Evolutionary conservation across 2,888 invertebrate genomes (phyloP), one percentile per base, ranked within the genome.

Genomic region (Acanthococcus lagerstroemiae): DNA sequence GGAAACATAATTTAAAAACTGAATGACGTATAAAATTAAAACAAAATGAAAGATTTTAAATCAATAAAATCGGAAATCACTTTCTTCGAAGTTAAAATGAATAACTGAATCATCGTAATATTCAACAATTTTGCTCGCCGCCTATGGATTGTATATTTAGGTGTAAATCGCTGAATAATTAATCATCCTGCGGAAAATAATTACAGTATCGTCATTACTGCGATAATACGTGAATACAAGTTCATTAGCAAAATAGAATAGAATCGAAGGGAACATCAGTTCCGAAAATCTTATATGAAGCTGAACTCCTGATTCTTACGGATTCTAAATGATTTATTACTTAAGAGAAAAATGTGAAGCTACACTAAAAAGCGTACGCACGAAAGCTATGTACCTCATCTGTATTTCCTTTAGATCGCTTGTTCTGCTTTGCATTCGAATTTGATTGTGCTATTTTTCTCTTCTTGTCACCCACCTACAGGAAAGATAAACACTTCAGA

Each of bases 381-480:
- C 15, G 12, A 19, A 12, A 69, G 69, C 65, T 67, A 45, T 25
- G 4, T 63, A 63, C 63, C 37, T 63, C 63, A 3, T 52, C 55
- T 1, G 55, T 54, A 24, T 52, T 63, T 52, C 60, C 66, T 71
- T 72, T 73, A 44, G 70, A 68, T 69, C 71, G 72, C 69, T 73
- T 73, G 22, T 67, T 68, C n/a, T 55, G 44, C 52, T 68, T 69
- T 6, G 67, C 65, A 66, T 70, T 72, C 68, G 69, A 71, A 70
- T 71, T 71, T 66, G 71, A 71, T 69, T 72, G 72, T 61, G 72
- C 69, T 66, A 73, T 45, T 70, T 72, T 73, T 25, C 73, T 69
- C 69, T 72, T 73, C 55, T 72, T 73, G 57, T 72, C 72, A 54
- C 72, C 72, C 65, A 72, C 72, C 72, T 73, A 61, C 26, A 68